These are phyloP conservation scores for Empidonax traillii DNA, from an alignment of 2,113 vertebrate genomes.

Conservation along the genomic window DNA sequence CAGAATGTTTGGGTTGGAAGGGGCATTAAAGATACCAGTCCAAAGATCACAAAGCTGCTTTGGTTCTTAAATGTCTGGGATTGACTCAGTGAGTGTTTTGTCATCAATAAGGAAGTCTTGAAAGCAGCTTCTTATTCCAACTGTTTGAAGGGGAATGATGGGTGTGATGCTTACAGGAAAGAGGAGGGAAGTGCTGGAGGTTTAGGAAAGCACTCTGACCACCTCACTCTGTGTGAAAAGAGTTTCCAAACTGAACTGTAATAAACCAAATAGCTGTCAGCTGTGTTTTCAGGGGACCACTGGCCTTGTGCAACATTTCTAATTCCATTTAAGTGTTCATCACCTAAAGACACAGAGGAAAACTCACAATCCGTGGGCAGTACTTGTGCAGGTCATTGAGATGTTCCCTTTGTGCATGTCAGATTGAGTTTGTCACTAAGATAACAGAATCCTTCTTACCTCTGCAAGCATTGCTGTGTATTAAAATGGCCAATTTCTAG, in stretches of 20 bases:
- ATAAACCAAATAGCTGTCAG: background rate
- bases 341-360: background rate
- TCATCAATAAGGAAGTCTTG: background rate
- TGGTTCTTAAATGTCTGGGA: background rate
- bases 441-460: background rate
- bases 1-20: background rate
- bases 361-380: rapidly evolving
- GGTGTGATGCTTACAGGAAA: background rate
- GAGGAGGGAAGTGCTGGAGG: background rate
- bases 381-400: too few relatives aligned
- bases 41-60: background rate
- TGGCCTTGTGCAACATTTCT: background rate
- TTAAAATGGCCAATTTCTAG: background rate
- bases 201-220: background rate
- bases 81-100: background rate
- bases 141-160: background rate
- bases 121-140: background rate
- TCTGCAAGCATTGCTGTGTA: background rate
- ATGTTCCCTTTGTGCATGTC: background rate
- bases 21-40: background rate
- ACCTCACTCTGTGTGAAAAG: background rate
- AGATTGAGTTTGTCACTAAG: background rate
- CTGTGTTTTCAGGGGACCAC: background rate
- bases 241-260: background rate
- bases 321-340: background rate